Percentiles rank a stretch among this genome's conserved stretches.
phyloP scores from a whole-genome alignment of 1,140 invertebrate genomes.

The Oncopeltus fasciatus region DNA sequence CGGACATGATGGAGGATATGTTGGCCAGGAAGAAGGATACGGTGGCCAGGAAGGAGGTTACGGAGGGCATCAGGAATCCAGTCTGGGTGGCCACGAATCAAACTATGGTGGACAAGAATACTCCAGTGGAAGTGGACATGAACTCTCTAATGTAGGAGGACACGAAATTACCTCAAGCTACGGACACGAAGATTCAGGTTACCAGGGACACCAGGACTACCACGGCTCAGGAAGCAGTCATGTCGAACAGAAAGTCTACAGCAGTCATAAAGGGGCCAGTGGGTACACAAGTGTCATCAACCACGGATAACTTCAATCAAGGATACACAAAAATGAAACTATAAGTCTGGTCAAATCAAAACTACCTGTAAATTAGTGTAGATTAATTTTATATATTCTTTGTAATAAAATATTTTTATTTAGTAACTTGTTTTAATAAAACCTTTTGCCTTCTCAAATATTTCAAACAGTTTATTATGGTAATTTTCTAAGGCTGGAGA shows the following conservation, averaged over 20 bases:
- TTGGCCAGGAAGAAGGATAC: not conserved
- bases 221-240: constrained; percentile 1
- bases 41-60: not conserved
- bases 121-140: not conserved
- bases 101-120: not conserved
- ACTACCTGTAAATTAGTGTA: not conserved
- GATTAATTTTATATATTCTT: not conserved
- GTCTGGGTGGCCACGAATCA: not conserved
- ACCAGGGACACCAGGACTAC: not conserved
- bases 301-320: constrained; percentile 2
- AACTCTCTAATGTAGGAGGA: not conserved
- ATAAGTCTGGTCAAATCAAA: constrained; percentile 4
- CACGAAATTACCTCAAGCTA: not conserved
- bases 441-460: too few species aligned
- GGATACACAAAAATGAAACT: not conserved
- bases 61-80: not conserved
- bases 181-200: not conserved
- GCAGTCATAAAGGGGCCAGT: not conserved
- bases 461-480: too few species aligned
- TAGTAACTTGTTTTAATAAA: too few species aligned
- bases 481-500: too few species aligned
- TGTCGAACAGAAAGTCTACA: constrained; percentile 8
- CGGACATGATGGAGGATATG: not conserved
- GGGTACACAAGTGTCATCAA: constrained; percentile 5
- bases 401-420: not conserved